phyloP scores from a whole-genome alignment of 2,888 invertebrate species.

The Carpatolechia fugitivella region DNA sequence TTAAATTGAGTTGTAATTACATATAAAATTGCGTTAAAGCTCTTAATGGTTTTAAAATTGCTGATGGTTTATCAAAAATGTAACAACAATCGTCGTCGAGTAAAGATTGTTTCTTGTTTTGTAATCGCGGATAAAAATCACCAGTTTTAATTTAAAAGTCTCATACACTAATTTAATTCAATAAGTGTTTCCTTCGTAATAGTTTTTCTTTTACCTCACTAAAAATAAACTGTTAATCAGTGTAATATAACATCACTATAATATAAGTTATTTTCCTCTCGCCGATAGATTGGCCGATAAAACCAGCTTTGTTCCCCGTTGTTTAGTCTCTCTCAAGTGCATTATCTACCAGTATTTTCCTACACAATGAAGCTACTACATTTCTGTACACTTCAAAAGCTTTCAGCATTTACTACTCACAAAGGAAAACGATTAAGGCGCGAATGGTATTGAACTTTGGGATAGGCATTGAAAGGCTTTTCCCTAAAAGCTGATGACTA shows the following conservation, averaged over 20 bases:
- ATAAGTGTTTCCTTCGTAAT: not conserved
- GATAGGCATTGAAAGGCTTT: not conserved
- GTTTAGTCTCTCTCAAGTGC: constrained; percentile 13
- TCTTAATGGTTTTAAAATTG: not conserved
- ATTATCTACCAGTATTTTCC: constrained; percentile 13
- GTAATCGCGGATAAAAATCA: too few species aligned
- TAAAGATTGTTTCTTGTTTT: too few species aligned
- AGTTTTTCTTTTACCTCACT: not conserved
- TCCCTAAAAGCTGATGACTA: not conserved
- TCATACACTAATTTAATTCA: not conserved
- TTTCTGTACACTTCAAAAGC: constrained; percentile 10
- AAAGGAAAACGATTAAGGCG: constrained; percentile 6
- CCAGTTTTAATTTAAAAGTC: too few species aligned
- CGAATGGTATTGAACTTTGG: not conserved
- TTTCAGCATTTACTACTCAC: constrained; percentile 1
- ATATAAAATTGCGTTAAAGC: not conserved
- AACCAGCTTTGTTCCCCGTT: constrained; percentile 9
- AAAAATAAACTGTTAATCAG: not conserved
- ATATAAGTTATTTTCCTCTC: not conserved
- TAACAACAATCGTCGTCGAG: too few species aligned
- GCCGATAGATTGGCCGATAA: constrained; percentile 10
- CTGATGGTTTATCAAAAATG: not conserved
- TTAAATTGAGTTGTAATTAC: constrained; percentile 9
- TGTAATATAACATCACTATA: not conserved
- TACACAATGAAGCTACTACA: constrained; percentile 6